phyloP scores from a whole-genome alignment of 2,797 vertebrate species.

The Chelon labrosus region DNA sequence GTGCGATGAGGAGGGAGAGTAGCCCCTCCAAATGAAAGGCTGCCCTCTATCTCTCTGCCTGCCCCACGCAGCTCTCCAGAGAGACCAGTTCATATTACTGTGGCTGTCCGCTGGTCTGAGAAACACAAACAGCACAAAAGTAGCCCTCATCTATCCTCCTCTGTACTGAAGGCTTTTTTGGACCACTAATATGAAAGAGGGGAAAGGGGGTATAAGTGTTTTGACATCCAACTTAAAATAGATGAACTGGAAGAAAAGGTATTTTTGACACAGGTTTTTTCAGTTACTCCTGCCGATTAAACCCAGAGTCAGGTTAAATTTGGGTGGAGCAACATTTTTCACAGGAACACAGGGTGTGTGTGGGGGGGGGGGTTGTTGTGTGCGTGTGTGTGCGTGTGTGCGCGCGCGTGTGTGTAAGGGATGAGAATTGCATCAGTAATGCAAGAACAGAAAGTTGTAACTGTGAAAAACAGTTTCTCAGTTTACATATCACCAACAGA shows the following conservation, averaged over 20 bases:
- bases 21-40: slow-evolving; percentile 69
- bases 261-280: slow-evolving; percentile 22
- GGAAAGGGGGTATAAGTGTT: slow-evolving; percentile 26
- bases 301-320: slow-evolving; percentile 8
- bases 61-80: slow-evolving; percentile 59
- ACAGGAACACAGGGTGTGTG: not conserved
- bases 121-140: slow-evolving; percentile 68
- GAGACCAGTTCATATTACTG: slow-evolving; percentile 66
- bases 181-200: slow-evolving; percentile 22
- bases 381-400: too few relatives aligned
- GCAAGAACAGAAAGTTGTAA: not conserved
- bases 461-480: not conserved
- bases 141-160: slow-evolving; percentile 42
- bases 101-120: slow-evolving; percentile 66
- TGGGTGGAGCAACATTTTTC: not conserved
- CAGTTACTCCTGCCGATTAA: slow-evolving; percentile 19
- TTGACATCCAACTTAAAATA: slow-evolving; percentile 18
- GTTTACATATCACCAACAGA: not conserved
- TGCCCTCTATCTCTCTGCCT: slow-evolving; percentile 51
- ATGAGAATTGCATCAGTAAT: not conserved
- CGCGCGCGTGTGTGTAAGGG: too few relatives aligned
- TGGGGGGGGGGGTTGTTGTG: too few relatives aligned
- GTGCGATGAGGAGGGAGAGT: slow-evolving; percentile 58
- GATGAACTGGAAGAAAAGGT: slow-evolving; percentile 15
- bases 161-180: slow-evolving; percentile 33